Conservation (phyloP, 2,888 invertebrate genomes). For the Acleris cristana region DNA sequence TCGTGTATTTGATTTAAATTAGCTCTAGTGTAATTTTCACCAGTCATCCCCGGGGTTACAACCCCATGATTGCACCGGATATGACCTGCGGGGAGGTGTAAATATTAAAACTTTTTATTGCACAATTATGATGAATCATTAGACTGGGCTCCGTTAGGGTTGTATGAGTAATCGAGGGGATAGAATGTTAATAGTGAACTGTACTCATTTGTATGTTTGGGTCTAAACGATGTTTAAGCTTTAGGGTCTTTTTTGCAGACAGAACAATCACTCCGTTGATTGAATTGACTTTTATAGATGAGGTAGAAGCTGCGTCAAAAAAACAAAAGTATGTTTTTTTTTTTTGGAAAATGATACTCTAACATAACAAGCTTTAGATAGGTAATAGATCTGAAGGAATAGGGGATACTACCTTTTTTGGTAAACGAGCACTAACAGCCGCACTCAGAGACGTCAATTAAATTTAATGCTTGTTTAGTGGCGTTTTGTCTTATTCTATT, state of each 20-base stretch:
- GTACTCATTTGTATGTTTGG: background rate
- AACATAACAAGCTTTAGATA: no score
- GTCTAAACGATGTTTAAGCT: constrained; percentile 5
- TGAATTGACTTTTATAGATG: background rate
- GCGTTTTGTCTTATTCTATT: no score
- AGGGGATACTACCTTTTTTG: no score
- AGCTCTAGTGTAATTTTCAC: constrained; percentile 46
- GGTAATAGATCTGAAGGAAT: no score
- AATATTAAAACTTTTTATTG: constrained; percentile 62
- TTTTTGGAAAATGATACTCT: no score
- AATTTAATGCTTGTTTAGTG: no score
- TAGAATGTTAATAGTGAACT: constrained; percentile 36
- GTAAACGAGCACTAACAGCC: no score
- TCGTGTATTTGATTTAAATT: constrained; percentile 63
- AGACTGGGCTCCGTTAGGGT: constrained; percentile 51
- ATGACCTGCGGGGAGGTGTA: constrained; percentile 69
- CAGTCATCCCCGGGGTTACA: constrained; percentile 59
- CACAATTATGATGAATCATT: constrained; percentile 53
- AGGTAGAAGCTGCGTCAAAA: background rate
- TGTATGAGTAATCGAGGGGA: constrained; percentile 40
- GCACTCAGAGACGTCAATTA: no score
- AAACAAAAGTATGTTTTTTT: no score
- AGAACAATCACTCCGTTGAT: background rate
- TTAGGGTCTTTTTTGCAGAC: background rate
- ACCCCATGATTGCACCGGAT: constrained; percentile 74